Conservation (phyloP, 2,113 vertebrate genomes). For the Microtus oregoni region DNA sequence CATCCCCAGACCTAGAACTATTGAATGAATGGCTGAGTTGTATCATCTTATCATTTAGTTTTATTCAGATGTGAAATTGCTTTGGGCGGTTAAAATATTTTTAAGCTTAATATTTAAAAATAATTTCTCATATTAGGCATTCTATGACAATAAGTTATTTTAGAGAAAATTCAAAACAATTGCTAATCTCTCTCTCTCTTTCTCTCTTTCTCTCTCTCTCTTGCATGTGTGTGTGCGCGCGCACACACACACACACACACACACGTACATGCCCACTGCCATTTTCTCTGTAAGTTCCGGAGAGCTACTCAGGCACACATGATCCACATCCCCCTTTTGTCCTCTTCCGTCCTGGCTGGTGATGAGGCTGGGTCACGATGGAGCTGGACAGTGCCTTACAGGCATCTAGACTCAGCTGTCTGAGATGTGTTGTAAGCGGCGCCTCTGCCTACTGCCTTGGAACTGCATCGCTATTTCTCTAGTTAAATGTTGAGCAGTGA, state of each 20-base stretch:
- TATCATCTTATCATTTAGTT: constrained; percentile 18
- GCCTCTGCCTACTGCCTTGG: not conserved
- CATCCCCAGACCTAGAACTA: not conserved
- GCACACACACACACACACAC: too few relatives aligned
- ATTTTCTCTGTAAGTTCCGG: not conserved
- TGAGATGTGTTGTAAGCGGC: not conserved
- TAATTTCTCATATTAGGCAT: not conserved
- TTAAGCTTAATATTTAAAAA: constrained; percentile 7
- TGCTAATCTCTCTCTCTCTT: not conserved
- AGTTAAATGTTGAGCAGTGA: not conserved
- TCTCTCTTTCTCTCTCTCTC: not conserved
- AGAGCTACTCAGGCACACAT: not conserved
- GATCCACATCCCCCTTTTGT: not conserved
- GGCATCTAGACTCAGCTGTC: not conserved
- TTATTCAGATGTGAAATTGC: constrained; percentile 8
- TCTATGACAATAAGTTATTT: not conserved
- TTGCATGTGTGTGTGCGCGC: accelerated
- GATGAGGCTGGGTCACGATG: not conserved
- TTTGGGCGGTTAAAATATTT: constrained; percentile 28
- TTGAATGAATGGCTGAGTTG: not conserved
- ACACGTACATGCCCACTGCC: not conserved
- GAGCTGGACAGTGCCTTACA: not conserved
- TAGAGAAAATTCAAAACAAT: constrained; percentile 22
- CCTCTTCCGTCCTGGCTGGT: not conserved
- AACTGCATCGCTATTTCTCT: not conserved